These are phyloP conservation scores for Asobara japonica DNA, from an alignment of 1,140 invertebrate species.

Conservation along the genomic window DNA sequence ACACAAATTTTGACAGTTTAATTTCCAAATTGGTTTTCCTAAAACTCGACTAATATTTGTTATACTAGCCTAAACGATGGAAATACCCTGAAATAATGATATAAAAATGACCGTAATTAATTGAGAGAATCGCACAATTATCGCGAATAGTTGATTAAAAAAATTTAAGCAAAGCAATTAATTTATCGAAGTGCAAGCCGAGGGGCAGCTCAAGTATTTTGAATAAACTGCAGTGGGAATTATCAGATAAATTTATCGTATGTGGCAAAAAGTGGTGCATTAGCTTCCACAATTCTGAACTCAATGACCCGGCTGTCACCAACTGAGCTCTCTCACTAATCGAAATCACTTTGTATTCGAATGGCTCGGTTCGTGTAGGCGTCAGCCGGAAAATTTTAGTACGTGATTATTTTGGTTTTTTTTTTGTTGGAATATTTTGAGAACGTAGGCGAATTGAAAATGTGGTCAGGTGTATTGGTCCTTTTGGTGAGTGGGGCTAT, in stretches of 20 bases:
- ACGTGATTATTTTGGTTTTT: not conserved
- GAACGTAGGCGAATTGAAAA: constrained; percentile 17
- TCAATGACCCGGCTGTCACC: constrained; percentile 46
- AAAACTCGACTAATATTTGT: not conserved
- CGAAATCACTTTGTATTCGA: constrained; percentile 38
- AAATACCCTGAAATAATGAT: not conserved
- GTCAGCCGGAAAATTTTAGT: not conserved
- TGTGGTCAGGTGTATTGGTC: constrained; percentile 14
- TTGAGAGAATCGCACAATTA: constrained; percentile 47
- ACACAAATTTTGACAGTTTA: too few species aligned
- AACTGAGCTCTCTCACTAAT: constrained; percentile 48
- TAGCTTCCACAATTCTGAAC: constrained; percentile 52
- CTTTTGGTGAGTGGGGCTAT: not conserved
- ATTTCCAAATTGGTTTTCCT: not conserved
- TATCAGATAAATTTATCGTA: constrained; percentile 48
- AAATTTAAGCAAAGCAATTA: constrained; percentile 43
- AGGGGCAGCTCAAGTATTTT: constrained; percentile 8
- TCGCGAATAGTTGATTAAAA: constrained; percentile 30
- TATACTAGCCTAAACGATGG: not conserved
- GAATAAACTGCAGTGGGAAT: constrained; percentile 29
- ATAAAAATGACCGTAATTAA: constrained; percentile 38
- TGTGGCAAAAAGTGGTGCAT: constrained; percentile 42
- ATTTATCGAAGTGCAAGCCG: constrained; percentile 28
- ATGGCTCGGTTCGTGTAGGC: constrained; percentile 40
- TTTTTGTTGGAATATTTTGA: not conserved